phyloP scores from a whole-genome alignment of 2,888 invertebrate species.

The Epistrophe eligans region DNA sequence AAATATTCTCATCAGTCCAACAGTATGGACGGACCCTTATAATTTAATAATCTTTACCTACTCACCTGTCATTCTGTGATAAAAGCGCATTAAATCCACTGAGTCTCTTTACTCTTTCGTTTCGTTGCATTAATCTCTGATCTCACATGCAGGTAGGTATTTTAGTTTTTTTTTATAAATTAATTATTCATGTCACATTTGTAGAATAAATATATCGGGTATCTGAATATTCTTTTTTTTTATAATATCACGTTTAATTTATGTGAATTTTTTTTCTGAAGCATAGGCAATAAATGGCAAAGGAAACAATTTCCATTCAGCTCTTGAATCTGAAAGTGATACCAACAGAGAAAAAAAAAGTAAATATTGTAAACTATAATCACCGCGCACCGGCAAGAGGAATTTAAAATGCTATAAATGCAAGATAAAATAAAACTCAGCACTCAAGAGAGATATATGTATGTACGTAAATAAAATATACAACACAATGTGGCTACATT shows the following conservation, averaged over 20 bases:
- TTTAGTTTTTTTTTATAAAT: constrained; percentile 1
- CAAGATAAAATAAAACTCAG: constrained; percentile 36
- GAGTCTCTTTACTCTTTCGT: constrained; percentile 17
- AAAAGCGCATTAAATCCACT: constrained; percentile 47
- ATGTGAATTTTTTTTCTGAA: constrained; percentile 1
- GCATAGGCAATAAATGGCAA: constrained; percentile 23
- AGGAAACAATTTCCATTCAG: constrained; percentile 29
- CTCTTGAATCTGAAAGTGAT: constrained; percentile 39
- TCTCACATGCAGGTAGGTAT: constrained; percentile 34
- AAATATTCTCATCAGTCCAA: neutral
- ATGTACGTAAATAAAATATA: constrained; percentile 12
- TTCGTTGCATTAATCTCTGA: constrained; percentile 41
- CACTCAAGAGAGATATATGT: constrained; percentile 11
- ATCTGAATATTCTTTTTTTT: constrained; percentile 21
- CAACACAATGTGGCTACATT: constrained; percentile 1
- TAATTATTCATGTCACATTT: constrained; percentile 40
- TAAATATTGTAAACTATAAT: constrained; percentile 22
- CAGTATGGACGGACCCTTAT: constrained; percentile 23
- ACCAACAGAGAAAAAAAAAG: constrained; percentile 2
- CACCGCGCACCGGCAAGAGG: constrained; percentile 29
- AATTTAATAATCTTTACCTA: constrained; percentile 9
- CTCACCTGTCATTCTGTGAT: constrained; percentile 47
- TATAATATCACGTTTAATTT: constrained; percentile 36
- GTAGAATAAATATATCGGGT: constrained; percentile 21
- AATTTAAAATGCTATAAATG: constrained; percentile 41